Conservation (phyloP, 2,113 vertebrate genomes). For the Hypomesus transpacificus region DNA sequence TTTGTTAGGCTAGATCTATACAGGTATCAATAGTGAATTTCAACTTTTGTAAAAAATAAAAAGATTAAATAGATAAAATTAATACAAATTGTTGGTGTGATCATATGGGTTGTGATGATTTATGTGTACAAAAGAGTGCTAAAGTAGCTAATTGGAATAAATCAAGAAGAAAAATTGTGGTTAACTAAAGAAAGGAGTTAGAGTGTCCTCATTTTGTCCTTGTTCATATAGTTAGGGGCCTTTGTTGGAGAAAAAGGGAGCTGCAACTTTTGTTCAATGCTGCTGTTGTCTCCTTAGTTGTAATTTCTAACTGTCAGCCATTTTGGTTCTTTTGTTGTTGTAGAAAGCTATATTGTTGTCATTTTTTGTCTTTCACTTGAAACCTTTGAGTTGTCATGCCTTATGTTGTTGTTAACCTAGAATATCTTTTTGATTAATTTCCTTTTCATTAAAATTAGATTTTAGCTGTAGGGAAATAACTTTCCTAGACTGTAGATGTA, state of each 20-base stretch:
- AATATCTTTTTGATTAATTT: constrained; percentile 13
- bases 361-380: constrained; percentile 63
- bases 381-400: constrained; percentile 58
- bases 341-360: constrained; percentile 52
- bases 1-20: constrained; percentile 57
- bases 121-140: constrained; percentile 52
- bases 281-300: constrained; percentile 69
- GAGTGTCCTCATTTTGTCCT: constrained; percentile 28
- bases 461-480: constrained; percentile 26
- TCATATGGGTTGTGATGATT: constrained; percentile 35
- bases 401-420: constrained; percentile 48
- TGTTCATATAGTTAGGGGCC: constrained; percentile 22
- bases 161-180: constrained; percentile 46
- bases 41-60: constrained; percentile 25
- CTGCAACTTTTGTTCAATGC: constrained; percentile 62
- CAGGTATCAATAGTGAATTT: constrained; percentile 44
- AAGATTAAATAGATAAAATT: not conserved
- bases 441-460: constrained; percentile 18
- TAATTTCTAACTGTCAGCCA: constrained; percentile 55
- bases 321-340: constrained; percentile 40
- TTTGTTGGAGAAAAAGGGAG: constrained; percentile 50
- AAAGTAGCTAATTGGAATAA: constrained; percentile 55
- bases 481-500: constrained; percentile 27
- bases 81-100: constrained; percentile 36
- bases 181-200: constrained; percentile 41